A percentile compares a stretch with the other conserved stretches of the same genome.
These are phyloP conservation scores for Aurelia sp. DNA, from an alignment of 30 jellyfish, hydroid and myxozoan species.

Conservation along the genomic window DNA sequence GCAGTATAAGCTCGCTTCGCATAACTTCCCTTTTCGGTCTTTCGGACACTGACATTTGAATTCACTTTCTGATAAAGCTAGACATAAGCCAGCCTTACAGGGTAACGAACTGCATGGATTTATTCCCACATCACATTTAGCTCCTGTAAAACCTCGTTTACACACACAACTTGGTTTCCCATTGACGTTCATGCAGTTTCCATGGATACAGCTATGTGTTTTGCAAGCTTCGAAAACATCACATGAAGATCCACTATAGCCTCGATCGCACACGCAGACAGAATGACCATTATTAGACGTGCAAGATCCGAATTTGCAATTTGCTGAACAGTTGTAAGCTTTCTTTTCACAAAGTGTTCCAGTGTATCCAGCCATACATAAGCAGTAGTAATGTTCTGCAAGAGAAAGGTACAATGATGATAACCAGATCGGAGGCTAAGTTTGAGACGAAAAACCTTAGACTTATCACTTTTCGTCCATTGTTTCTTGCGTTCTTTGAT, in stretches of 20 bases:
- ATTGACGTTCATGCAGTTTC: slow-evolving; percentile 52
- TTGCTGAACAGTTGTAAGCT: slow-evolving; percentile 35
- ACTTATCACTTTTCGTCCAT: too few relatives aligned
- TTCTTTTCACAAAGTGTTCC: slow-evolving; percentile 60
- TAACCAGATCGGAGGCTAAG: too few relatives aligned
- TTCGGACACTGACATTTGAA: slow-evolving; percentile 61
- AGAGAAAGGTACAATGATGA: background rate
- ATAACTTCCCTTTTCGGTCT: slow-evolving; percentile 53
- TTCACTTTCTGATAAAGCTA: slow-evolving; percentile 40
- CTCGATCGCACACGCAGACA: slow-evolving; percentile 56
- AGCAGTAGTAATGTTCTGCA: slow-evolving; percentile 71
- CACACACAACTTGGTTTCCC: slow-evolving; percentile 46
- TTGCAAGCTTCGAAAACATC: slow-evolving; percentile 62
- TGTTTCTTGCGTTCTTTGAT: too few relatives aligned
- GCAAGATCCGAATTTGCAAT: slow-evolving; percentile 66
- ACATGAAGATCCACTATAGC: slow-evolving; percentile 47
- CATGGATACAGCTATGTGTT: slow-evolving; percentile 46
- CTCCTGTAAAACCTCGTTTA: slow-evolving; percentile 59
- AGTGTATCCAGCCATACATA: slow-evolving; percentile 52
- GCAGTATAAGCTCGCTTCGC: slow-evolving; percentile 44
- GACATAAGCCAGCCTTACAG: slow-evolving; percentile 61
- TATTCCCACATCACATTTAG: slow-evolving; percentile 48
- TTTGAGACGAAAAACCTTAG: too few relatives aligned
- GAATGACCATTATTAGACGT: slow-evolving; percentile 21
- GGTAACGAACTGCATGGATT: slow-evolving; percentile 56